phyloP scores from a whole-genome alignment of 1,140 invertebrate genomes.

The Acromyrmex charruanus region DNA sequence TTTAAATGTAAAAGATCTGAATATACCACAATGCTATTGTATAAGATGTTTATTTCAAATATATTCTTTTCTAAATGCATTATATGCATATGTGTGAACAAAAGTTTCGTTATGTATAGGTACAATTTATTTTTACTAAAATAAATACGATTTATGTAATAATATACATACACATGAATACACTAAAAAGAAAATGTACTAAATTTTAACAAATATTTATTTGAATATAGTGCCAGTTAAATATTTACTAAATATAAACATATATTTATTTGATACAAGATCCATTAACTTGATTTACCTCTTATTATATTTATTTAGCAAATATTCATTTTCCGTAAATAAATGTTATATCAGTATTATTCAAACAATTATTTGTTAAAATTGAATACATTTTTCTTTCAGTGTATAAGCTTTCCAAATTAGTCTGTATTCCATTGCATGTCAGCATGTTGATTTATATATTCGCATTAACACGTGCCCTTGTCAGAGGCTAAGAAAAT shows the following conservation, averaged over 20 bases:
- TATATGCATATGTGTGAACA: neutral
- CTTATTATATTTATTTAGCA: no score
- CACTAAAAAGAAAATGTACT: no score
- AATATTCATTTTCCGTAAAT: no score
- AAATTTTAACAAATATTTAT: no score
- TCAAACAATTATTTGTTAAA: no score
- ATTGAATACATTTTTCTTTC: no score
- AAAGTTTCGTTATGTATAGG: neutral
- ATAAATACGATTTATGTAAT: slow-evolving; percentile 8
- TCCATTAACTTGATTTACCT: no score
- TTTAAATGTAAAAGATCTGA: neutral
- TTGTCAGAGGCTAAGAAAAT: slow-evolving; percentile 25
- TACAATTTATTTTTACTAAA: neutral
- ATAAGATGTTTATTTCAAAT: neutral
- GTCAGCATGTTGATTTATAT: neutral
- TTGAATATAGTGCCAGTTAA: no score
- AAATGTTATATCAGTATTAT: no score
- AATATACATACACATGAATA: neutral
- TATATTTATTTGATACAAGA: no score
- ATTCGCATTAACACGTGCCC: slow-evolving; percentile 13
- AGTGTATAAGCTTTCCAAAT: neutral
- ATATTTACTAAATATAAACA: no score
- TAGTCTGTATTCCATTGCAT: neutral
- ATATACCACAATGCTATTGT: neutral
- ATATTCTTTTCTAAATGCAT: neutral